Percentiles rank a stretch among this genome's conserved stretches.
Evolutionary conservation across 2,113 vertebrate species (phyloP).

Genomic region (Caretta caretta): DNA sequence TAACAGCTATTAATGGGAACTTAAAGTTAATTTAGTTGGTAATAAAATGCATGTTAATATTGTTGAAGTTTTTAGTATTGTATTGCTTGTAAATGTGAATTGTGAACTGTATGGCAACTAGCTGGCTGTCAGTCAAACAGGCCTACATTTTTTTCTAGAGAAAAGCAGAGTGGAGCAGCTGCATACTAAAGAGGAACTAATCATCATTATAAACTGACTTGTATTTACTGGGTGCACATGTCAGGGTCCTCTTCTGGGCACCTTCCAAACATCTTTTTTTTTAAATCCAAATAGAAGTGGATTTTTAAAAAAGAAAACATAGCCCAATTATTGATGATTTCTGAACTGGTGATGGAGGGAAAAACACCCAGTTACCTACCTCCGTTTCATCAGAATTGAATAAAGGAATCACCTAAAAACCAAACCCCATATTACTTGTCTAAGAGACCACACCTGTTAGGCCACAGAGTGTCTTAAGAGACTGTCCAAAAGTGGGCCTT

Average conservation of each 20-base stretch:
- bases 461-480: neutral
- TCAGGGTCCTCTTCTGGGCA: neutral
- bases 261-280: accelerated
- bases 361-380: neutral
- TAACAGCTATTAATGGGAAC: constrained; percentile 19
- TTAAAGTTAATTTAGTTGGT: constrained; percentile 6
- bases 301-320: neutral
- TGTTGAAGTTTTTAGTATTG: neutral
- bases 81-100: constrained; percentile 23
- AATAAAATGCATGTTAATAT: constrained; percentile 34
- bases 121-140: neutral
- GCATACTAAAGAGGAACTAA: neutral
- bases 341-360: neutral
- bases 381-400: neutral
- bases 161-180: neutral
- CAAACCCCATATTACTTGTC: neutral
- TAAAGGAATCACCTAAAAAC: neutral
- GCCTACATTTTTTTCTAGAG: neutral
- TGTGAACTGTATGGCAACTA: neutral
- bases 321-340: neutral
- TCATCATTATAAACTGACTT: neutral
- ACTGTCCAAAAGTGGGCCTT: neutral
- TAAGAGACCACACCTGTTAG: neutral
- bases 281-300: neutral
- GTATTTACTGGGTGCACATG: neutral